phyloP scores from a whole-genome alignment of 1,140 invertebrate species.

The Asbolus verrucosus region DNA sequence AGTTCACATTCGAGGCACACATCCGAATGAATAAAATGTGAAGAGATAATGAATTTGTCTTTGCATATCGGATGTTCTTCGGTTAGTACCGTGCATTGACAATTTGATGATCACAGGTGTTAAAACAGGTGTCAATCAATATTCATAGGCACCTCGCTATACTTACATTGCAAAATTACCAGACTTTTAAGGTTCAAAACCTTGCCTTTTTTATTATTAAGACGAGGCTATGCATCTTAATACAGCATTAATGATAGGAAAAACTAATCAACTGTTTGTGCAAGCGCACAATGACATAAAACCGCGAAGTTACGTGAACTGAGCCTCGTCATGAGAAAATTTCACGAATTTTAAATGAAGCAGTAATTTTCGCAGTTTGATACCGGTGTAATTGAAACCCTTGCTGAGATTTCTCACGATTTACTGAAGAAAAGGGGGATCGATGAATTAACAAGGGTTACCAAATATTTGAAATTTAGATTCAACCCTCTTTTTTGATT shows the following conservation, averaged over 20 bases:
- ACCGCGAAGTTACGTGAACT: conserved; percentile 23
- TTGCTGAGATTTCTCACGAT: conserved; percentile 50
- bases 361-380: conserved; percentile 44
- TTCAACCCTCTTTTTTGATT: conserved; percentile 13
- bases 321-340: conserved; percentile 32
- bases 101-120: conserved; percentile 46
- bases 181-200: conserved; percentile 39
- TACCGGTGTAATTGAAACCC: conserved; percentile 36
- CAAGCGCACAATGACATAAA: conserved; percentile 30
- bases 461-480: conserved; percentile 29
- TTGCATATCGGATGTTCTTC: conserved; percentile 40
- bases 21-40: background rate
- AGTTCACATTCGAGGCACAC: background rate
- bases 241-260: conserved; percentile 13
- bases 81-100: conserved; percentile 35
- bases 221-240: conserved; percentile 36
- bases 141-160: conserved; percentile 35
- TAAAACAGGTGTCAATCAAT: conserved; percentile 48
- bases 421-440: conserved; percentile 22
- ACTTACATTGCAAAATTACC: conserved; percentile 45
- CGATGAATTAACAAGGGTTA: conserved; percentile 32
- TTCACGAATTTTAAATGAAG: conserved; percentile 12
- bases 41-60: conserved; percentile 30
- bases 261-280: conserved; percentile 34
- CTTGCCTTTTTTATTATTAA: conserved; percentile 41